phyloP scores from a whole-genome alignment of 2,113 vertebrate genomes.

The Macrotus californicus region DNA sequence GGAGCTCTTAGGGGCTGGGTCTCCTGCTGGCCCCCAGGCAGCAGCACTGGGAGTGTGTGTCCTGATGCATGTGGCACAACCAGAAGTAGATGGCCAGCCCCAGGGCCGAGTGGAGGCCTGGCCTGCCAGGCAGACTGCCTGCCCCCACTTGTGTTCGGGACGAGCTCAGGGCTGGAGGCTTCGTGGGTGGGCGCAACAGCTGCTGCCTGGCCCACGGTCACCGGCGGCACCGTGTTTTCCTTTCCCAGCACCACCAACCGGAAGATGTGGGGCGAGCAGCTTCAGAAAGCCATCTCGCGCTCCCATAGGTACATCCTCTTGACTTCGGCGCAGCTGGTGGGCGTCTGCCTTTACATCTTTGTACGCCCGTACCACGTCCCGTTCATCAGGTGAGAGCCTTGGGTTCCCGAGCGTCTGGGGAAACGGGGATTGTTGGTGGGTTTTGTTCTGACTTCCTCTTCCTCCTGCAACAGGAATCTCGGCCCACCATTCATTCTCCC shows the following conservation, averaged over 20 bases:
- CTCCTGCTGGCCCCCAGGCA: background rate
- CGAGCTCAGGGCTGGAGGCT: rapidly evolving
- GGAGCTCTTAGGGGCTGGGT: background rate
- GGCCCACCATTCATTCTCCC: background rate
- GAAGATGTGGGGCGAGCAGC: conserved; percentile 87
- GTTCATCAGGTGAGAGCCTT: conserved; percentile 80
- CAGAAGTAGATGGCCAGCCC: rapidly evolving
- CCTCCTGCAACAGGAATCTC: background rate
- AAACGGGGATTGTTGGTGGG: rapidly evolving
- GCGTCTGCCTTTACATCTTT: conserved; percentile 87
- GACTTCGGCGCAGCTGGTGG: conserved; percentile 85
- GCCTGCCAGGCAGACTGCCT: rapidly evolving
- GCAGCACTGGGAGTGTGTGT: background rate
- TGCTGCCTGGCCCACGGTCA: rapidly evolving
- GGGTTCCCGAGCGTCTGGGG: background rate
- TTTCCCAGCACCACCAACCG: conserved; percentile 83
- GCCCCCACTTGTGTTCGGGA: rapidly evolving
- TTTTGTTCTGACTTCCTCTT: background rate
- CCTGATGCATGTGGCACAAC: no score
- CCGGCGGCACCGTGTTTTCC: rapidly evolving
- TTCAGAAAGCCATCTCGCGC: conserved; percentile 85
- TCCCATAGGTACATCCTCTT: conserved; percentile 84
- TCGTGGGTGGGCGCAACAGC: rapidly evolving
- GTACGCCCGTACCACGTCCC: conserved; percentile 83
- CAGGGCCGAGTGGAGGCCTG: rapidly evolving